These are phyloP conservation scores for Cercocebus atys DNA, from an alignment of 2,113 vertebrate genomes.

Conservation along the genomic window DNA sequence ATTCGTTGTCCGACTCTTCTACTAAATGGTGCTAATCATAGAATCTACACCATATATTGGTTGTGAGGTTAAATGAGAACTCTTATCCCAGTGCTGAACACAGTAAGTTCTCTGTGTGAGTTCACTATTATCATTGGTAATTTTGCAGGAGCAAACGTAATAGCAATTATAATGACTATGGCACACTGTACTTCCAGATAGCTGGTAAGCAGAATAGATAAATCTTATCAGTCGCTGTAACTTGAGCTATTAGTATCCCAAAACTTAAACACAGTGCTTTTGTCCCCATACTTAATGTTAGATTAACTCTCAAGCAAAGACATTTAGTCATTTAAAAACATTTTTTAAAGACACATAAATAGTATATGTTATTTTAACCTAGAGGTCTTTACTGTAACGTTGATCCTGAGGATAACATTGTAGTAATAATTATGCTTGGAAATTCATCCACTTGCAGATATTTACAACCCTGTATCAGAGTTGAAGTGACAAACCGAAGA, in stretches of 20 bases:
- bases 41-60: not conserved
- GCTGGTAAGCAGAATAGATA: not conserved
- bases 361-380: not conserved
- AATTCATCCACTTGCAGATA: not conserved
- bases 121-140: not conserved
- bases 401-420: not conserved
- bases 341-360: not conserved
- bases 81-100: not conserved
- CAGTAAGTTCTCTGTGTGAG: not conserved
- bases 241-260: not conserved
- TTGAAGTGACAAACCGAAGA: not conserved
- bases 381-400: not conserved
- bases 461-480: not conserved
- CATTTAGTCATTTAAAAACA: not conserved
- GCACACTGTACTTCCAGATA: fast-evolving
- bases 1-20: not conserved
- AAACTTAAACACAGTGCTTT: not conserved
- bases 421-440: not conserved
- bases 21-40: not conserved
- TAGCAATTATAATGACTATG: not conserved
- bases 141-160: not conserved
- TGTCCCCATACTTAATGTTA: not conserved
- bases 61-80: not conserved
- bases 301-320: not conserved
- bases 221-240: not conserved